Conservation (phyloP, 1,140 invertebrate species). For the Lysiphlebus fabarum region DNA sequence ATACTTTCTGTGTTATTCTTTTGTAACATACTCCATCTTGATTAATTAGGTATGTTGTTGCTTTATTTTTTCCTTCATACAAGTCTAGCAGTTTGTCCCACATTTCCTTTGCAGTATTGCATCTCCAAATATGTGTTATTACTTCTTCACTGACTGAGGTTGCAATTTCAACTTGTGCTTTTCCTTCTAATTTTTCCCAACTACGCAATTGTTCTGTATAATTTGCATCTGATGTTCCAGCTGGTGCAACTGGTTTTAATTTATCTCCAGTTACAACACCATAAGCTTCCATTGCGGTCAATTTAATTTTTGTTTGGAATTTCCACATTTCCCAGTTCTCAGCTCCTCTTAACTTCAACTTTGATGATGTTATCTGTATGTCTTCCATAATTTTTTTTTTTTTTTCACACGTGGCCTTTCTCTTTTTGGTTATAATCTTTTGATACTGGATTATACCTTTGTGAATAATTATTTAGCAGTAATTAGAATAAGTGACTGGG, state of each 20-base stretch:
- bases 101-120: slow-evolving; percentile 34
- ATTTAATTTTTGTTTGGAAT: slow-evolving; percentile 27
- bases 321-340: slow-evolving; percentile 31
- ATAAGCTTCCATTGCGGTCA: slow-evolving; percentile 24
- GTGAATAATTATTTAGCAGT: too few relatives aligned
- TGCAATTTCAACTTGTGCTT: slow-evolving; percentile 33
- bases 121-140: slow-evolving; percentile 37
- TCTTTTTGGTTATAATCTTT: too few relatives aligned
- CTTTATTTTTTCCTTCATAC: slow-evolving; percentile 28
- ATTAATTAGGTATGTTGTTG: slow-evolving; percentile 24
- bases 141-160: slow-evolving; percentile 31
- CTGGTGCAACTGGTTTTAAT: slow-evolving; percentile 2
- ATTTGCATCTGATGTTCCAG: neutral
- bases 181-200: slow-evolving; percentile 28
- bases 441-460: too few relatives aligned
- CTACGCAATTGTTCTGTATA: slow-evolving; percentile 12
- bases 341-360: neutral
- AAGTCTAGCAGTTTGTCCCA: slow-evolving; percentile 31
- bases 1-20: slow-evolving; percentile 28
- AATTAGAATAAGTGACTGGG: too few relatives aligned
- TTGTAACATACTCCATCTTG: slow-evolving; percentile 27
- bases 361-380: too few relatives aligned
- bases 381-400: too few relatives aligned
- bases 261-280: slow-evolving; percentile 18
- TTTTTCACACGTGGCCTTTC: neutral